Conservation (phyloP, 2,113 vertebrate genomes). For the Larimichthys crocea region DNA sequence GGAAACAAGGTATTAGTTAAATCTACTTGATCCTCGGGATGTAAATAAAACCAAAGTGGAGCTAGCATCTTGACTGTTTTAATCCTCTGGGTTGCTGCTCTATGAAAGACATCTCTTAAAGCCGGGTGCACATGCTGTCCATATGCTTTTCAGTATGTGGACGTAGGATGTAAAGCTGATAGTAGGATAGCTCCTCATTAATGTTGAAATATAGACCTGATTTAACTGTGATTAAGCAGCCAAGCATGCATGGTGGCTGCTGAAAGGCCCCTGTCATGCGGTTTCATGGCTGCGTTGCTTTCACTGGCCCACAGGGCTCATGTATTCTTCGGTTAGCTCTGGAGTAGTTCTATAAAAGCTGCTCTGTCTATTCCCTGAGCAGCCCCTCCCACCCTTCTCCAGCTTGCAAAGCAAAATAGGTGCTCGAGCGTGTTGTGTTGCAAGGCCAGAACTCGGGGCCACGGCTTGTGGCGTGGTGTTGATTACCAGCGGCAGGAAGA, state of each 20-base stretch:
- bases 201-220: constrained; percentile 41
- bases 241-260: constrained; percentile 50
- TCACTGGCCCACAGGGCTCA: constrained; percentile 70
- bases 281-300: constrained; percentile 46
- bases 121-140: constrained; percentile 26
- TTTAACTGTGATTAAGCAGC: constrained; percentile 60
- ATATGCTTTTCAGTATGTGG: constrained; percentile 41
- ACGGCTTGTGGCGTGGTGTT: constrained; percentile 67
- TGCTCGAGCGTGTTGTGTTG: constrained; percentile 61
- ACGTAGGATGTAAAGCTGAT: constrained; percentile 9
- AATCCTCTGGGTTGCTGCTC: constrained; percentile 66
- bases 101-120: constrained; percentile 44
- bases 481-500: constrained; percentile 77
- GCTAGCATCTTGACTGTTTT: constrained; percentile 59
- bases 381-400: constrained; percentile 54
- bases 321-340: constrained; percentile 78
- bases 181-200: constrained; percentile 14
- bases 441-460: constrained; percentile 48
- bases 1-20: constrained; percentile 64
- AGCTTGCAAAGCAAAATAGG: constrained; percentile 67
- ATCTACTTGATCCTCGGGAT: constrained; percentile 70
- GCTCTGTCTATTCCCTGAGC: constrained; percentile 66
- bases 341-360: constrained; percentile 75
- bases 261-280: constrained; percentile 53
- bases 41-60: constrained; percentile 70